Evolutionary conservation across 1,140 invertebrate genomes (phyloP).

Genomic region (Eupeodes corollae): DNA sequence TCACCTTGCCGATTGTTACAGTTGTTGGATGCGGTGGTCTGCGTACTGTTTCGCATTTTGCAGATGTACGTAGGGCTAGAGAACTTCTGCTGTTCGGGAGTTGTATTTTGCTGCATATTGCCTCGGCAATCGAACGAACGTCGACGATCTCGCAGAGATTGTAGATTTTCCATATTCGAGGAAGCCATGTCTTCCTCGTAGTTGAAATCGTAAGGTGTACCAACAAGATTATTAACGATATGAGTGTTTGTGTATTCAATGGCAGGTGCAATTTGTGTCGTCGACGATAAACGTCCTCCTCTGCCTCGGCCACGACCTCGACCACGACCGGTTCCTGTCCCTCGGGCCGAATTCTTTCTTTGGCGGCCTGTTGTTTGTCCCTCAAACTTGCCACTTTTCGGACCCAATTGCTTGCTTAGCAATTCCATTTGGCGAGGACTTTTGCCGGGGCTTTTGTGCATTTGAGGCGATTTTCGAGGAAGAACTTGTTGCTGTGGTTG

Average conservation of each 20-base stretch:
- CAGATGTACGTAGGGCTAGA: constrained; percentile 28
- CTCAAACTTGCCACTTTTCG: background rate
- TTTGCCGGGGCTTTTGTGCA: constrained; percentile 57
- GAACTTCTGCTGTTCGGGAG: constrained; percentile 21
- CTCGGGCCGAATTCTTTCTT: constrained; percentile 43
- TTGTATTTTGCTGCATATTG: constrained; percentile 20
- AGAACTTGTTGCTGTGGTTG: constrained; percentile 13
- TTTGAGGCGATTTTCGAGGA: constrained; percentile 48
- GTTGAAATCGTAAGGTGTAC: constrained; percentile 78
- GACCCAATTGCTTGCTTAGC: constrained; percentile 10
- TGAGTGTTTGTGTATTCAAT: constrained; percentile 28
- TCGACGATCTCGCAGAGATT: constrained; percentile 66
- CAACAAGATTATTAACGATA: constrained; percentile 56
- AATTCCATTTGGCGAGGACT: constrained; percentile 49
- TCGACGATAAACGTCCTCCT: constrained; percentile 16
- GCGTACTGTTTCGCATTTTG: constrained; percentile 3
- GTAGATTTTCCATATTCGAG: constrained; percentile 63
- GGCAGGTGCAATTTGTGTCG: constrained; percentile 26
- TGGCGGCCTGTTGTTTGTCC: constrained; percentile 22
- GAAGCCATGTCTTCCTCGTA: constrained; percentile 66
- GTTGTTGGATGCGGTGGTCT: constrained; percentile 3
- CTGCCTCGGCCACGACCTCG: constrained; percentile 54
- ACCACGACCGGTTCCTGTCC: constrained; percentile 45
- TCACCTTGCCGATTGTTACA: constrained; percentile 1
- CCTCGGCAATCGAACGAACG: constrained; percentile 64